Percentiles rank a stretch among this genome's conserved stretches.
Conservation (phyloP, 2,113 vertebrate genomes). For the Tragelaphus buxtoni region DNA sequence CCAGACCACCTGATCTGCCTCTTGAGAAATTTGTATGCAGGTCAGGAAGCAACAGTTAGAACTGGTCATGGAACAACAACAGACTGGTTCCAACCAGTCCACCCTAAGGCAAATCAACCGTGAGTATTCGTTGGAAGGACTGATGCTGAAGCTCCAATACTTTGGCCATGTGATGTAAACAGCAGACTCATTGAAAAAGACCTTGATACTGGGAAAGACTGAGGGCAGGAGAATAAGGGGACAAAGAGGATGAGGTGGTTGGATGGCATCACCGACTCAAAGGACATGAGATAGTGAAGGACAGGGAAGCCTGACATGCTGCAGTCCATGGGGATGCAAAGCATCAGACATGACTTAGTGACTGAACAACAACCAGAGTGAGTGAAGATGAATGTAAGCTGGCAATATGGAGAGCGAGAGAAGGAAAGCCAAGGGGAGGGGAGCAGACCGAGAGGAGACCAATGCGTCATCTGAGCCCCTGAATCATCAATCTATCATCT, state of each 20-base stretch:
- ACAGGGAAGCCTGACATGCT: neutral
- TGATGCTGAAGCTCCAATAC: neutral
- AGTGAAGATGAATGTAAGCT: neutral
- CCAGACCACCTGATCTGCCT: no score
- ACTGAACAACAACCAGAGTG: neutral
- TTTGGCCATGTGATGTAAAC: neutral
- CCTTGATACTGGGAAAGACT: neutral
- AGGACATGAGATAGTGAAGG: neutral
- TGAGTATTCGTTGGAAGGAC: neutral
- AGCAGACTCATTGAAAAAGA: neutral
- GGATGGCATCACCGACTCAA: neutral
- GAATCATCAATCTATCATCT: neutral
- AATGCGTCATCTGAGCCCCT: neutral
- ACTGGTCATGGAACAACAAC: no score
- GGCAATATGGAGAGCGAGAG: neutral
- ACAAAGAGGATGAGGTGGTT: neutral
- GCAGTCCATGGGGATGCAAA: neutral
- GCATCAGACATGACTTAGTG: neutral
- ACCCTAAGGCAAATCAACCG: neutral
- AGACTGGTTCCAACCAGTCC: neutral
- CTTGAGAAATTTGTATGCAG: no score
- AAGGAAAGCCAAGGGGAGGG: rapidly evolving
- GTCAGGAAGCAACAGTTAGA: no score
- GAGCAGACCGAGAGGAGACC: neutral
- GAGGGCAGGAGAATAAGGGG: neutral